Conservation (phyloP, 1,140 invertebrate species). For the Drosophila lacertosa region DNA sequence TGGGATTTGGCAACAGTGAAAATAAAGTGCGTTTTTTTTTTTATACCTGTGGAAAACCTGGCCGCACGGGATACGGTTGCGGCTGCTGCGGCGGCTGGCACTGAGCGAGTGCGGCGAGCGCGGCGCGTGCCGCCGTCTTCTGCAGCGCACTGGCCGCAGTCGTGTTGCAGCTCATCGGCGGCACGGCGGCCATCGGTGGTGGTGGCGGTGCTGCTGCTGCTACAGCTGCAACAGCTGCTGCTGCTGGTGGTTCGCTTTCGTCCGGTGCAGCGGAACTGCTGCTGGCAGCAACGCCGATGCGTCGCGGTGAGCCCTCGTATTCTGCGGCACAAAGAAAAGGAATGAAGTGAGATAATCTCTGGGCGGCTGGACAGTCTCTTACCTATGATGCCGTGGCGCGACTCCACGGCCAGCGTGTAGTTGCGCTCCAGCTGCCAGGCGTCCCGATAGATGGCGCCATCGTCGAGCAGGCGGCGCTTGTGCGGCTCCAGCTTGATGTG, state of each 20-base stretch:
- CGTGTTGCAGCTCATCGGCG: constrained; percentile 35
- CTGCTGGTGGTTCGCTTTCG: constrained; percentile 64
- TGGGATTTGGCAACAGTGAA: background rate
- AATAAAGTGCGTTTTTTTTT: background rate
- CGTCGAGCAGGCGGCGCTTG: constrained; percentile 36
- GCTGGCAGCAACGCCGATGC: constrained; percentile 87
- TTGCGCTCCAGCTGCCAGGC: constrained; percentile 74
- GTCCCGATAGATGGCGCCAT: constrained; percentile 53
- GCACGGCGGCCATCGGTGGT: constrained; percentile 83
- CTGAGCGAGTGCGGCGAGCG: constrained; percentile 52
- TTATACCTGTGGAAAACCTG: constrained; percentile 89
- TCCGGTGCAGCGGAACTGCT: constrained; percentile 47
- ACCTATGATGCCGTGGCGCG: constrained; percentile 82
- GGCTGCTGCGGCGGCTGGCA: constrained; percentile 56
- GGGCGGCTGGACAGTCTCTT: background rate
- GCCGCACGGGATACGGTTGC: constrained; percentile 87
- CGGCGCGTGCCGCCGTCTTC: constrained; percentile 58
- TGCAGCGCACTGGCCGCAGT: constrained; percentile 49
- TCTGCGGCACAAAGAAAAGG: constrained; percentile 83
- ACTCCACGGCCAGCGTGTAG: constrained; percentile 75
- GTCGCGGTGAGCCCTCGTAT: constrained; percentile 94
- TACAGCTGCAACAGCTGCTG: constrained; percentile 4
- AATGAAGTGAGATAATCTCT: background rate
- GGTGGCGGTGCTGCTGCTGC: constrained; percentile 32
- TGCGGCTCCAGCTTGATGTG: constrained; percentile 40